Evolutionary conservation across 2,113 vertebrate species (phyloP).

Genomic region (Microcebus murinus): DNA sequence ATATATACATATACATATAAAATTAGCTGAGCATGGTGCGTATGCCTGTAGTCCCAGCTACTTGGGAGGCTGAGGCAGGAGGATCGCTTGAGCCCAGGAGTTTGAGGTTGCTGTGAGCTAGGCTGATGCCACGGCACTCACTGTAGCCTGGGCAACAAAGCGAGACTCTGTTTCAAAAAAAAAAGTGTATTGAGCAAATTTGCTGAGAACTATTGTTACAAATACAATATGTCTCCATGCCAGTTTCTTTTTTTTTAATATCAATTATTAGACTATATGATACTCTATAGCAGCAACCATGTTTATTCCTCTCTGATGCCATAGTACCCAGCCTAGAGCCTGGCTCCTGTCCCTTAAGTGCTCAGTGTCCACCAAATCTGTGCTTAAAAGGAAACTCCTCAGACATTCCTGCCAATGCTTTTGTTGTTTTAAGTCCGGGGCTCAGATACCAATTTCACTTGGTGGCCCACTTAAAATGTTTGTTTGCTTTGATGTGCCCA

Average conservation of each 20-base stretch:
- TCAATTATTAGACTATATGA: not conserved
- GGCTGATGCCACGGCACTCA: too few species aligned
- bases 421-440: not conserved
- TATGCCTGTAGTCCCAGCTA: too few species aligned
- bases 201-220: not conserved
- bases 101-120: too few species aligned
- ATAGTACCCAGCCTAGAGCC: too few species aligned
- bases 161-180: too few species aligned
- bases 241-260: not conserved
- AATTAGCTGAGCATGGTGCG: too few species aligned
- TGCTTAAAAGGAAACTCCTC: not conserved
- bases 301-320: not conserved
- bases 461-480: not conserved
- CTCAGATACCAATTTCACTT: not conserved
- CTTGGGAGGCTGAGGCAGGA: too few species aligned
- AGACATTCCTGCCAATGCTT: not conserved
- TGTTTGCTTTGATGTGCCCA: not conserved
- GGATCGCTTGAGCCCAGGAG: too few species aligned
- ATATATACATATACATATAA: too few species aligned
- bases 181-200: not conserved
- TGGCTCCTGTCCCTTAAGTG: not conserved
- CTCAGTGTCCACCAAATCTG: not conserved
- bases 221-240: not conserved
- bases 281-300: accelerated
- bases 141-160: too few species aligned